These are phyloP conservation scores for Elephas maximus DNA, from an alignment of 2,113 vertebrate species.

Conservation along the genomic window DNA sequence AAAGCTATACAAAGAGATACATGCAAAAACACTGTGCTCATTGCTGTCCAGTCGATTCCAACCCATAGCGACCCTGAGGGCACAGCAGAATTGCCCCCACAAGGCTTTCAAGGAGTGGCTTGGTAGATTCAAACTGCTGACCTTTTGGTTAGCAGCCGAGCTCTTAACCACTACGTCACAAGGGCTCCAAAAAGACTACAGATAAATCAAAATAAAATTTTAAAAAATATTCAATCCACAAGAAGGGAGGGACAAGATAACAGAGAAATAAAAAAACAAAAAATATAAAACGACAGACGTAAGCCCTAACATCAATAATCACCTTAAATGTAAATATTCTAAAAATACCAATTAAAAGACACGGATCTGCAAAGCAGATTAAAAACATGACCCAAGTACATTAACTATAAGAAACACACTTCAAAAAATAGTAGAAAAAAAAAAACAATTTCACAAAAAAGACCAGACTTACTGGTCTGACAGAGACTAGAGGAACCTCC, in stretches of 20 bases:
- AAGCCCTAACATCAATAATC: neutral
- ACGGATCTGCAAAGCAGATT: neutral
- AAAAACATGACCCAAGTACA: neutral
- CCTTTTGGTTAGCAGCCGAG: no score
- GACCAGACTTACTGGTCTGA: no score
- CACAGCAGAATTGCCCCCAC: no score
- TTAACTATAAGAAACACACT: neutral
- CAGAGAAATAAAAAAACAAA: neutral
- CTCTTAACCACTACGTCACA: no score
- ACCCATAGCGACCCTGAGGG: no score
- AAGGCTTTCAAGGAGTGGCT: no score
- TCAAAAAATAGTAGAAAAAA: no score
- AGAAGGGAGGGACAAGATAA: neutral
- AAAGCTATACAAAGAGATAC: neutral
- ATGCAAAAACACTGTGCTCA: neutral
- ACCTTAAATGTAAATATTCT: neutral
- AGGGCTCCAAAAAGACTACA: neutral
- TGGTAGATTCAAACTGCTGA: no score
- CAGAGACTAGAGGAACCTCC: no score
- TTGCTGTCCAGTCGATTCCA: no score
- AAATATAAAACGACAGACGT: neutral
- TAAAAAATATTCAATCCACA: neutral
- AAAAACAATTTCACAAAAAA: no score
- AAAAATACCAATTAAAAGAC: neutral
- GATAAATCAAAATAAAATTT: neutral